A percentile compares a stretch with the other conserved stretches of the same genome.
Conservation (phyloP, 1,140 invertebrate species). For the Leptinotarsa lineolata region DNA sequence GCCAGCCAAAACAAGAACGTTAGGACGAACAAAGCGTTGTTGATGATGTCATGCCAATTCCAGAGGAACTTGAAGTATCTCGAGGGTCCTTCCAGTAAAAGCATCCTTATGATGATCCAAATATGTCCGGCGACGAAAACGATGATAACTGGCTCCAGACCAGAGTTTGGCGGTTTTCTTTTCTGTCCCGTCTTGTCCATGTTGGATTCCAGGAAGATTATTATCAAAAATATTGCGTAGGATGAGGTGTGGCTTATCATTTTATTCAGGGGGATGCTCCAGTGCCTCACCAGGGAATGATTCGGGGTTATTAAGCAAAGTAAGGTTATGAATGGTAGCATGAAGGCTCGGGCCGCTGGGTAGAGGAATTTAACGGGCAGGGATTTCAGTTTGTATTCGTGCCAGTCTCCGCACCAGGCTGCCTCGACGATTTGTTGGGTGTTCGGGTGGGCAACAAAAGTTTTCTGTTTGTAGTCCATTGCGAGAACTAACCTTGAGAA, state of each 20-base stretch:
- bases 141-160: constrained; percentile 56
- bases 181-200: constrained; percentile 60
- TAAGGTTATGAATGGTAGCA: constrained; percentile 58
- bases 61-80: constrained; percentile 59
- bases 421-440: constrained; percentile 65
- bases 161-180: constrained; percentile 61
- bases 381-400: constrained; percentile 60
- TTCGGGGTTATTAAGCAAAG: constrained; percentile 56
- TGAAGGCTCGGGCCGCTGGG: constrained; percentile 54
- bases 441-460: constrained; percentile 75
- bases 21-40: constrained; percentile 56
- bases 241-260: constrained; percentile 64
- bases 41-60: constrained; percentile 61
- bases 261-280: constrained; percentile 62
- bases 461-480: constrained; percentile 73
- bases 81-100: constrained; percentile 58
- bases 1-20: constrained; percentile 61
- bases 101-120: constrained; percentile 59
- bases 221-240: constrained; percentile 66
- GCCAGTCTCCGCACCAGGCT: constrained; percentile 62
- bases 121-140: constrained; percentile 57
- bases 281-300: constrained; percentile 54
- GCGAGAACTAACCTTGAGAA: constrained; percentile 65
- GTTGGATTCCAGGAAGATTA: constrained; percentile 65
- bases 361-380: constrained; percentile 48